These are phyloP conservation scores for Pelochelys cantorii DNA, from an alignment of 2,797 vertebrate genomes.

Conservation along the genomic window DNA sequence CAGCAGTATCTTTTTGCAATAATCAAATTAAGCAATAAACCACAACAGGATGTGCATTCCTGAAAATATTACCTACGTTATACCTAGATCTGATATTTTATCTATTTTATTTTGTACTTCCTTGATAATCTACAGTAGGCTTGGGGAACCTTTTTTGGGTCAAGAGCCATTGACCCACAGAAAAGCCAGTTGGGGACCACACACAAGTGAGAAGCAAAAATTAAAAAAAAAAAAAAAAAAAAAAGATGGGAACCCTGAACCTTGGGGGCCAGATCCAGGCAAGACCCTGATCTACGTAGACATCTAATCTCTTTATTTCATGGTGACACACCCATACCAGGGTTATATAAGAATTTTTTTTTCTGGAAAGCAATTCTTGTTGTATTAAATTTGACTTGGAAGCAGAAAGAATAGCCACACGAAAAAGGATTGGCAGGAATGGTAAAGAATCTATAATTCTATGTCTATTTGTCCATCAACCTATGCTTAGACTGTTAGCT, in stretches of 20 bases:
- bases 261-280: too few relatives aligned
- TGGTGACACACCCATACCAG: not conserved
- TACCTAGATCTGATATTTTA: not conserved
- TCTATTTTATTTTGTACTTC: not conserved
- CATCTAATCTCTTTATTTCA: not conserved
- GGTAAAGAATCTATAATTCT: not conserved
- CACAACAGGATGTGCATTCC: not conserved
- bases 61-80: not conserved
- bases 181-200: too few relatives aligned
- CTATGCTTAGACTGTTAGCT: not conserved
- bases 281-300: not conserved
- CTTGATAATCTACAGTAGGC: not conserved
- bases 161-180: too few relatives aligned
- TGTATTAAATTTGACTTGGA: not conserved
- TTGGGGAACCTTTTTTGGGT: too few relatives aligned
- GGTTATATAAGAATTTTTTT: not conserved
- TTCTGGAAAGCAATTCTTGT: not conserved
- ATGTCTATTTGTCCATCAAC: not conserved
- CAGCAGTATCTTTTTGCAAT: not conserved
- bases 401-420: not conserved
- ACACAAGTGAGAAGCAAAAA: too few relatives aligned
- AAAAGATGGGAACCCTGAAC: too few relatives aligned
- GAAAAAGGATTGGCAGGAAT: not conserved
- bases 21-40: not conserved
- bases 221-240: too few relatives aligned